These are phyloP conservation scores for Sarcophaga variegata DNA, from an alignment of 2,888 invertebrate species.

Conservation along the genomic window DNA sequence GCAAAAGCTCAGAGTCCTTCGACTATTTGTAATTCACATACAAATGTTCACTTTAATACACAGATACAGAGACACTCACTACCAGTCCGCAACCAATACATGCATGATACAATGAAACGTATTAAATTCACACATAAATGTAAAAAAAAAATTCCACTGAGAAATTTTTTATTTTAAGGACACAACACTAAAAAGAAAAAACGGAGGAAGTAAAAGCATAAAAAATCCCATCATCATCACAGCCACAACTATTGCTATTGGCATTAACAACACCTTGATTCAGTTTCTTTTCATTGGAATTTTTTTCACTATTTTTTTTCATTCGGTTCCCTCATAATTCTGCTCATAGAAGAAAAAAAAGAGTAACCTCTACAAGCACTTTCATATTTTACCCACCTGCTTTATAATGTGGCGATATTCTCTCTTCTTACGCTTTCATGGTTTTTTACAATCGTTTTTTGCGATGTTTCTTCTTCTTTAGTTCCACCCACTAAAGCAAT, in stretches of 20 bases:
- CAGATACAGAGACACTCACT: neutral
- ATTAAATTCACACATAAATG: constrained; percentile 62
- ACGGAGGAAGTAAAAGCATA: neutral
- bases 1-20: constrained; percentile 75
- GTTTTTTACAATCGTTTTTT: constrained; percentile 33
- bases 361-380: neutral
- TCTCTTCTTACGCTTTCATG: constrained; percentile 58
- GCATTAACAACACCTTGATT: constrained; percentile 55
- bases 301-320: neutral
- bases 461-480: constrained; percentile 3
- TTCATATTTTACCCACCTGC: constrained; percentile 38
- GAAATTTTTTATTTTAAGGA: constrained; percentile 25
- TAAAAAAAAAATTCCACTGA: constrained; percentile 34
- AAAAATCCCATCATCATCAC: constrained; percentile 42
- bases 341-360: neutral
- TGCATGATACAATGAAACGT: constrained; percentile 48
- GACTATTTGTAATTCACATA: constrained; percentile 28
- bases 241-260: constrained; percentile 18
- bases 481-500: constrained; percentile 7
- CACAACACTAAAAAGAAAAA: constrained; percentile 20
- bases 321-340: constrained; percentile 37
- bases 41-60: neutral
- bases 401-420: constrained; percentile 68
- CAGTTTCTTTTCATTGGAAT: neutral
- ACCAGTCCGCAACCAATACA: constrained; percentile 27